Percentiles rank a stretch among this genome's conserved stretches.
Evolutionary conservation across 2,113 vertebrate genomes (phyloP).

Genomic region (Oryzias melastigma): DNA sequence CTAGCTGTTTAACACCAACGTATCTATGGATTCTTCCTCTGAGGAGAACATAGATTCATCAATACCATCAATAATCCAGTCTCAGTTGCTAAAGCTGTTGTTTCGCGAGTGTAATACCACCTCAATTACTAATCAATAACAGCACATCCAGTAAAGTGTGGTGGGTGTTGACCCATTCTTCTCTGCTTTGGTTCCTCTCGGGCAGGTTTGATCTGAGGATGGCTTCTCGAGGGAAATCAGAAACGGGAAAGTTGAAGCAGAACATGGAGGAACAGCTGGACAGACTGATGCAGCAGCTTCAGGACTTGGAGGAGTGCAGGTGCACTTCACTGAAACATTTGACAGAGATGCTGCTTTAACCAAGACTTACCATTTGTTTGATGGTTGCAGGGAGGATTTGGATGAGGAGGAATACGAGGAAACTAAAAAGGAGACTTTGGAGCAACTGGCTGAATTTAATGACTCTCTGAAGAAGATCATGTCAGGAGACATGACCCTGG

Average conservation of each 20-base stretch:
- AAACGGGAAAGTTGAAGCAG: conserved; percentile 92
- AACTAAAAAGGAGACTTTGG: conserved; percentile 95
- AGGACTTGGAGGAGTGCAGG: conserved; percentile 98
- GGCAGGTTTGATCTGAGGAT: conserved; percentile 65
- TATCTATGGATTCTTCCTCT: too few species aligned
- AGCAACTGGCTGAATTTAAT: conserved; percentile 94
- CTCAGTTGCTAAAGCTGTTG: background rate
- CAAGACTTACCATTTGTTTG: background rate
- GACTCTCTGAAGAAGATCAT: conserved; percentile 96
- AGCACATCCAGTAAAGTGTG: too few species aligned
- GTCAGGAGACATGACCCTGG: conserved; percentile 96
- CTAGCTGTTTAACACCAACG: background rate
- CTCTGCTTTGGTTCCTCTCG: background rate
- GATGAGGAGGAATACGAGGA: conserved; percentile 97
- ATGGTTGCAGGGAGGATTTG: conserved; percentile 85
- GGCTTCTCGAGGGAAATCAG: conserved; percentile 94
- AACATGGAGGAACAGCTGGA: conserved; percentile 98
- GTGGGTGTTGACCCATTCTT: background rate
- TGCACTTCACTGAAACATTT: conserved; percentile 43
- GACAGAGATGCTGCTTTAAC: background rate
- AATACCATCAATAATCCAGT: background rate
- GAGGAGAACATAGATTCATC: background rate
- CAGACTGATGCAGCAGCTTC: conserved; percentile 95
- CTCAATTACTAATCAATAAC: too few species aligned
- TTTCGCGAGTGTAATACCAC: background rate